These are phyloP conservation scores for Corydoras sp. DNA, from an alignment of 2,113 vertebrate species.

Conservation along the genomic window DNA sequence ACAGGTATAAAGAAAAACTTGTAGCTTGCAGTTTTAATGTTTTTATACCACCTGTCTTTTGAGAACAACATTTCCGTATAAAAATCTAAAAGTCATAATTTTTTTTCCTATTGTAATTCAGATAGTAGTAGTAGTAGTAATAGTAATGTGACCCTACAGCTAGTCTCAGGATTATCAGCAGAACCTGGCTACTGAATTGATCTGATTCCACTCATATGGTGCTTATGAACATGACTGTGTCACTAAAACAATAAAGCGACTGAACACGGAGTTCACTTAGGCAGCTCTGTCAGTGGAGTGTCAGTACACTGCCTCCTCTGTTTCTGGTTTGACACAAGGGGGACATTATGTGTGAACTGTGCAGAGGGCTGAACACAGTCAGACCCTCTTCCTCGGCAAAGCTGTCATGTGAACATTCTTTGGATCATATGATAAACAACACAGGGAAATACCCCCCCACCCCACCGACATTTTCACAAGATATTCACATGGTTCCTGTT, in stretches of 20 bases:
- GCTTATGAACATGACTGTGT: constrained; percentile 12
- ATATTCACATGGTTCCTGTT: neutral
- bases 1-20: no score
- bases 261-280: constrained; percentile 48
- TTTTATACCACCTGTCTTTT: no score
- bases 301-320: constrained; percentile 50
- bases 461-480: neutral
- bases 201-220: neutral
- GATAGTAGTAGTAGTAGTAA: no score
- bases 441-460: neutral
- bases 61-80: no score
- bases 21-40: no score
- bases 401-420: constrained; percentile 52
- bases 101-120: no score
- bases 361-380: constrained; percentile 29
- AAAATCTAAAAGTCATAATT: no score
- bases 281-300: constrained; percentile 55
- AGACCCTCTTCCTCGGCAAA: constrained; percentile 53
- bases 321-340: constrained; percentile 54
- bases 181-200: neutral
- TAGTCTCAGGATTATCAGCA: no score
- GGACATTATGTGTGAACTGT: constrained; percentile 51
- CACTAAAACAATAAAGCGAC: constrained; percentile 34
- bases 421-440: constrained; percentile 58
- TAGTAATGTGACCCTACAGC: no score